Percentiles rank a stretch among this genome's conserved stretches.
Conservation (phyloP, 2,888 invertebrate genomes). For the Trissoscelio sp. region DNA sequence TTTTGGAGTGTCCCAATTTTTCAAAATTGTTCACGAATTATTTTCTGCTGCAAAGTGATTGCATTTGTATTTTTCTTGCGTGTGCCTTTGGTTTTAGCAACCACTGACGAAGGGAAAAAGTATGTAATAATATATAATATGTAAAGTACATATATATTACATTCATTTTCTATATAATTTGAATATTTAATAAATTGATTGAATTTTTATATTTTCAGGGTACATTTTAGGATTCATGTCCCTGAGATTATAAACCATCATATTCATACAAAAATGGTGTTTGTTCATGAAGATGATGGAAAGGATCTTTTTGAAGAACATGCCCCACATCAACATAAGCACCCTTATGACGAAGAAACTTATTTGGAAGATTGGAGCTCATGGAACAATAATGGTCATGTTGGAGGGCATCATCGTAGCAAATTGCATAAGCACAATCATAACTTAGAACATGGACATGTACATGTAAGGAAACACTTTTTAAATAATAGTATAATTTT, state of each 20-base stretch:
- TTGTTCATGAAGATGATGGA: conserved; percentile 84
- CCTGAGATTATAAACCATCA: conserved; percentile 87
- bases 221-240: conserved; percentile 86
- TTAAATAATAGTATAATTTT: background rate
- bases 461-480: conserved; percentile 30
- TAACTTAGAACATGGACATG: conserved; percentile 18
- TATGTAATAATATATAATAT: no score
- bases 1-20: background rate
- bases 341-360: conserved; percentile 83
- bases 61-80: conserved; percentile 70
- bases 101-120: conserved; percentile 73
- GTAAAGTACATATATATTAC: no score
- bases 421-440: conserved; percentile 55
- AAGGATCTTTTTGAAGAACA: conserved; percentile 69
- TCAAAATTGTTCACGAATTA: background rate
- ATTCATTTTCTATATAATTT: no score
- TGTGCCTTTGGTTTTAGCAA: conserved; percentile 63
- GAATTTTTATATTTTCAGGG: conserved; percentile 81
- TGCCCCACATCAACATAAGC: conserved; percentile 69
- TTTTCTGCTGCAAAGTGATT: conserved; percentile 69
- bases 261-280: conserved; percentile 86
- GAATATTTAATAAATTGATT: background rate
- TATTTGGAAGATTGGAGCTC: conserved; percentile 79
- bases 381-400: conserved; percentile 82
- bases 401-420: conserved; percentile 72